Evolutionary conservation across 37 sponge, comb jelly and placozoan genomes (phyloP).

Genomic region (Mnemiopsis leidyi): DNA sequence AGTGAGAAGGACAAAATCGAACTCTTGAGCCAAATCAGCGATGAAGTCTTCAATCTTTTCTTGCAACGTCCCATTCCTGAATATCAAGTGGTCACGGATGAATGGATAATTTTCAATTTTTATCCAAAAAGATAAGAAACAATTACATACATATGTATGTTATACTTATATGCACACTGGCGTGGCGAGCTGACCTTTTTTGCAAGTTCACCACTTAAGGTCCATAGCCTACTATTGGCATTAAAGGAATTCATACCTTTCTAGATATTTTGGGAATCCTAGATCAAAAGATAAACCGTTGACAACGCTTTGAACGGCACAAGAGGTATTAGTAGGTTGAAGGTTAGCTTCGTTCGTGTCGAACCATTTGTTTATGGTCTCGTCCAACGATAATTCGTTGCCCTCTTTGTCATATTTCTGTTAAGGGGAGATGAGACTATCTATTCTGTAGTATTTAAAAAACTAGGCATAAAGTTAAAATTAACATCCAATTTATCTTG

Average conservation of each 20-base stretch:
- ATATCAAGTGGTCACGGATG: too few relatives aligned
- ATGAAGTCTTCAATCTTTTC: slow-evolving; percentile 37
- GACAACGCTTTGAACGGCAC: neutral
- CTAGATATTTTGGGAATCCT: neutral
- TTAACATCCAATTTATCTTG: too few relatives aligned
- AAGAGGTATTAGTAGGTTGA: neutral
- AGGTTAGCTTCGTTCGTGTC: neutral
- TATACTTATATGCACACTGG: too few relatives aligned
- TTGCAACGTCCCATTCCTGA: slow-evolving; percentile 19
- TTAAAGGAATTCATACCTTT: neutral
- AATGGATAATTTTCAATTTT: too few relatives aligned
- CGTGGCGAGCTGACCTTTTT: too few relatives aligned
- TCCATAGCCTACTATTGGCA: too few relatives aligned
- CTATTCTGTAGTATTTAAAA: neutral
- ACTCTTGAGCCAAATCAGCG: neutral
- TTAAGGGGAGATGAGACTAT: neutral
- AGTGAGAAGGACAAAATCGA: slow-evolving; percentile 15
- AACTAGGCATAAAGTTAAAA: too few relatives aligned
- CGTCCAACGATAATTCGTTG: neutral
- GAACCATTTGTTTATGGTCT: neutral
- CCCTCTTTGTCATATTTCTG: neutral
- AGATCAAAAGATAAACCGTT: slow-evolving; percentile 13
- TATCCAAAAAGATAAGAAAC: too few relatives aligned
- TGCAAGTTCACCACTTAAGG: too few relatives aligned
- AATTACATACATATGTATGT: too few relatives aligned